Conservation (phyloP, 2,888 invertebrate species). For the Mythimna lalbum region DNA sequence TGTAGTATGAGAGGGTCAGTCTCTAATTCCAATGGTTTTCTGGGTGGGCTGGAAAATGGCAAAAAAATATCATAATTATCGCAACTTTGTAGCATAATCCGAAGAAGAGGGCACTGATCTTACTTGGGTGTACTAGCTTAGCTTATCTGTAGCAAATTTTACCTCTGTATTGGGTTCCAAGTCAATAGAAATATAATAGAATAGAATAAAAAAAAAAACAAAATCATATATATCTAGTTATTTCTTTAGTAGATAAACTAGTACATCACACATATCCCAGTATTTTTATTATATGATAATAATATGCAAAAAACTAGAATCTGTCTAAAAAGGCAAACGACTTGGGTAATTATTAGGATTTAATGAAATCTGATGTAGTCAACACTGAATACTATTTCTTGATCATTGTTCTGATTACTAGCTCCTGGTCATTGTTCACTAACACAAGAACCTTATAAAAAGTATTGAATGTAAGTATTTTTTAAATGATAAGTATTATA, state of each 20-base stretch:
- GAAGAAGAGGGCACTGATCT: not conserved
- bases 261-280: not conserved
- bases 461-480: no score
- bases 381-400: no score
- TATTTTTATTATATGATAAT: not conserved
- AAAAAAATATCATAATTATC: constrained; percentile 8
- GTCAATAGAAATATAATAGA: constrained; percentile 10
- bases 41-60: constrained; percentile 68
- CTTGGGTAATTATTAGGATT: no score
- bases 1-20: constrained; percentile 93
- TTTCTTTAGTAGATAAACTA: no score
- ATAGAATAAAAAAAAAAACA: no score
- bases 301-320: not conserved
- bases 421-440: no score
- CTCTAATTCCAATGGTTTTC: constrained; percentile 89
- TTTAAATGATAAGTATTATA: no score
- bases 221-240: not conserved
- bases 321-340: no score
- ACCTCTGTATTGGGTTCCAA: not conserved
- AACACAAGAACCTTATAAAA: no score
- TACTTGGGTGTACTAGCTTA: not conserved
- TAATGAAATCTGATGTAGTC: no score
- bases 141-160: not conserved
- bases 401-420: no score
- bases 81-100: no score